Evolutionary conservation across 1,140 invertebrate species (phyloP), one percentile per base, ranked within the genome.

Genomic region (Drosophila albomicans): DNA sequence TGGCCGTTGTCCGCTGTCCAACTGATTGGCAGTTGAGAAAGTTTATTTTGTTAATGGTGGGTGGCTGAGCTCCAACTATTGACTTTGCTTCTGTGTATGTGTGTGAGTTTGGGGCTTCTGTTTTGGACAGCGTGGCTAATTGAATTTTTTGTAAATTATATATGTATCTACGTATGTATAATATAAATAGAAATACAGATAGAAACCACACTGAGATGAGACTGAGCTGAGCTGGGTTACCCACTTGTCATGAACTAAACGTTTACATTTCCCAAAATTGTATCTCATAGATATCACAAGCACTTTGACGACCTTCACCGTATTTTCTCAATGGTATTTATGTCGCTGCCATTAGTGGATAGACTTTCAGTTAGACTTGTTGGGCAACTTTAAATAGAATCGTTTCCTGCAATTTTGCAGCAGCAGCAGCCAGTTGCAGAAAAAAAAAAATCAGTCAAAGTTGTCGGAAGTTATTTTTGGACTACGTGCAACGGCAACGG

Each of bases 381-480:
- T 43, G 32, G 13, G 52, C 64, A 68, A 80, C 84, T 84, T 88
- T 78, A 80, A 89, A 84, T 78, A 75, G 70, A 80, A 84, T 73
- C 68, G 85, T 68, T 88, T 88, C 84, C 84, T 88, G 84, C 80
- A 87, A 87, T 87, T 87, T 88, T 28, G 57, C 52, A 35, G 13
- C 32, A 35, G 13, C 30, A 8, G 8, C 7, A 3, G 8, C 13
- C n/a, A 16, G 13, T 15, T 11, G 25, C n/a, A 76, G 72, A 41
- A 57, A 62, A 73, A 88, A 88, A 62, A 73, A 88, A 88, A 84
- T 87, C 82, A 81, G 70, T 66, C 72, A 57, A 59, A 46, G 64
- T 49, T 62, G 72, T 82, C 82, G 82, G 82, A 87, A 87, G 82
- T 88, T 88, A 88, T 84, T 88, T 88, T 84, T 88, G 84, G 84